A percentile compares a stretch with the other conserved stretches of the same genome.
Evolutionary conservation across 2,888 invertebrate genomes (phyloP).

Genomic region (Oxycera nigricornis): DNA sequence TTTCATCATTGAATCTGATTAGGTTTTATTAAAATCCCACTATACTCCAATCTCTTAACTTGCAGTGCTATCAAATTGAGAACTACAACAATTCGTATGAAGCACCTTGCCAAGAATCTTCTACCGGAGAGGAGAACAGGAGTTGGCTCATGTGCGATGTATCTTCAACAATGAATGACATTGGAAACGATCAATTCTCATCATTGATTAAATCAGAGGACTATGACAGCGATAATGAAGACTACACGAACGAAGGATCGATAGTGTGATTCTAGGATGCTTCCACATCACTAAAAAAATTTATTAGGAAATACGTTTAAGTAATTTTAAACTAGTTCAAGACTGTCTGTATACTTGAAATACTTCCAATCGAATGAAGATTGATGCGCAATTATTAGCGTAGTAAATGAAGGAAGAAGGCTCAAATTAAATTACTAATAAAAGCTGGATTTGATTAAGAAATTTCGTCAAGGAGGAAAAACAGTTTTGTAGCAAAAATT

Average conservation of each 20-base stretch:
- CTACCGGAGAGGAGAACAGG: conserved; percentile 34
- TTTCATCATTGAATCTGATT: no score
- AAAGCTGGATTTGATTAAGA: no score
- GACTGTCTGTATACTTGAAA: not conserved
- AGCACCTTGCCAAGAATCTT: no score
- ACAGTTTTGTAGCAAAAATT: no score
- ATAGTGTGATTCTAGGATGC: not conserved
- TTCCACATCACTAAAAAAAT: no score
- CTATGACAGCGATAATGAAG: not conserved
- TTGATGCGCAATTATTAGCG: no score
- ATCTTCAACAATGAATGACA: conserved; percentile 46
- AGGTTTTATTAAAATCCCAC: not conserved
- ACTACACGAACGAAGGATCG: conserved; percentile 14
- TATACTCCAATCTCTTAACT: conserved; percentile 38
- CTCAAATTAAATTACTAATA: no score
- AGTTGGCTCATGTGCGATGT: conserved; percentile 44
- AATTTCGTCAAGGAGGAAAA: no score
- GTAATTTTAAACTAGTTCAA: not conserved
- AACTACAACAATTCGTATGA: conserved; percentile 51
- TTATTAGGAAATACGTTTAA: no score
- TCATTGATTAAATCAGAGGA: conserved; percentile 27
- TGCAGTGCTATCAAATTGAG: conserved; percentile 50
- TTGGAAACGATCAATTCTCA: conserved; percentile 43
- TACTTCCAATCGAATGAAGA: not conserved
- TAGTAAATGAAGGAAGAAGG: no score